phyloP scores from a whole-genome alignment of 1,140 invertebrate species.

The Diplogasteroides magnus region DNA sequence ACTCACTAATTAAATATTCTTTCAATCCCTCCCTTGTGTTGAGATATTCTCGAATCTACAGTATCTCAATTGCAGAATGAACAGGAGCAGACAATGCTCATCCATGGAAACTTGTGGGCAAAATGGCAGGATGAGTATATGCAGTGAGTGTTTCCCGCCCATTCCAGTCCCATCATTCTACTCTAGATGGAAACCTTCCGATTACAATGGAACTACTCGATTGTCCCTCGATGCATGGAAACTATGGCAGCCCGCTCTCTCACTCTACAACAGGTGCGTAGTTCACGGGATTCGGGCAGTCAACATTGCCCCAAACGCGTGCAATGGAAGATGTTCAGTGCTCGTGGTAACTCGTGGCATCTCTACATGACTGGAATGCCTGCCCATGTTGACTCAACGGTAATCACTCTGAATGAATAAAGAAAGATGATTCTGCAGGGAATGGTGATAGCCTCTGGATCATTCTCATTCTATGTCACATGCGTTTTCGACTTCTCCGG shows the following conservation, averaged over 20 bases:
- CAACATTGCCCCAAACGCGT: not conserved
- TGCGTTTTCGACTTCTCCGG: conserved; percentile 49
- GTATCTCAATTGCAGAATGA: conserved; percentile 33
- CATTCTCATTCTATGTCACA: conserved; percentile 51
- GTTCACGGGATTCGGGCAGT: not conserved
- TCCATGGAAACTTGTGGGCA: conserved; percentile 49
- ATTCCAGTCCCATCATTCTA: not conserved
- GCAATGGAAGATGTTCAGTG: conserved; percentile 15
- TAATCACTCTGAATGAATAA: conserved; percentile 35
- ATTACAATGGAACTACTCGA: conserved; percentile 42
- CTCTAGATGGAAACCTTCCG: conserved; percentile 35
- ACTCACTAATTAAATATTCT: not conserved
- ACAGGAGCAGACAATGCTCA: conserved; percentile 48
- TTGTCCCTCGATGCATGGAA: conserved; percentile 44
- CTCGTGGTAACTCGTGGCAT: conserved; percentile 45
- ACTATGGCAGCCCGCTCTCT: conserved; percentile 53
- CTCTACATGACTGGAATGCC: conserved; percentile 51
- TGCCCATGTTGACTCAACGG: conserved; percentile 37
- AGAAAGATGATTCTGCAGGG: too few species aligned
- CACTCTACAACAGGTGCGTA: conserved; percentile 48
- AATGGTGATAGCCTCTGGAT: conserved; percentile 20
- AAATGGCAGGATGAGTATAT: conserved; percentile 51
- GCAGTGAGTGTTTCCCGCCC: too few species aligned
- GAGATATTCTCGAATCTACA: conserved; percentile 3
- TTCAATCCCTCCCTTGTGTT: not conserved